Evolutionary conservation across 2,797 vertebrate genomes (phyloP).

Genomic region (Poeciliopsis paucimaculata): DNA sequence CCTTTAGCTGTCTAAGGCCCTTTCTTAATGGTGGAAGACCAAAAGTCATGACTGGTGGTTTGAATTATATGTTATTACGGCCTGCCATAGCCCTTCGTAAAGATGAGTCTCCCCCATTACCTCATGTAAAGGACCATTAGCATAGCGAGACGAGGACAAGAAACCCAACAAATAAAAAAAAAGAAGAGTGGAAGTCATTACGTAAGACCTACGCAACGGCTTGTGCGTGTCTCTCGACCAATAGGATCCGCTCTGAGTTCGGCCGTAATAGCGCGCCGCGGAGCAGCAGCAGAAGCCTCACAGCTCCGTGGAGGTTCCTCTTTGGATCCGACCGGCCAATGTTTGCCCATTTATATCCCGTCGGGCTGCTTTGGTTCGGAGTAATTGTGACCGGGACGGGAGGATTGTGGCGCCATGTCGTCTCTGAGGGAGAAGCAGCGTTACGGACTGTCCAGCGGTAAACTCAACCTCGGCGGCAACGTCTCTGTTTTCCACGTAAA

Average conservation of each 20-base stretch:
- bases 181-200: constrained; percentile 33
- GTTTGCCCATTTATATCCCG: constrained; percentile 30
- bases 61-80: background rate
- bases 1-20: background rate
- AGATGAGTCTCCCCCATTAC: background rate
- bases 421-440: constrained; percentile 85
- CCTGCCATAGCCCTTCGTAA: background rate
- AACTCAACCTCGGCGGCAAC: constrained; percentile 79
- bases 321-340: constrained; percentile 6
- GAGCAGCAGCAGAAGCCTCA: constrained; percentile 32
- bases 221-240: constrained; percentile 66
- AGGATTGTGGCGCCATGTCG: constrained; percentile 79
- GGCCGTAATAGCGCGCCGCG: constrained; percentile 61
- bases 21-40: background rate
- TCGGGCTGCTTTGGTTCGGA: constrained; percentile 8
- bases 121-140: background rate
- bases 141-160: constrained; percentile 4
- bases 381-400: background rate
- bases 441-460: constrained; percentile 87
- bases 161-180: background rate
- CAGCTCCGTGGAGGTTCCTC: constrained; percentile 21
- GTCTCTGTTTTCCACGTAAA: constrained; percentile 92
- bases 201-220: constrained; percentile 57
- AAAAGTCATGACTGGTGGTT: background rate
- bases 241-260: constrained; percentile 41